These are phyloP conservation scores for Pheosia gnoma DNA, from an alignment of 2,888 invertebrate species.

Conservation along the genomic window DNA sequence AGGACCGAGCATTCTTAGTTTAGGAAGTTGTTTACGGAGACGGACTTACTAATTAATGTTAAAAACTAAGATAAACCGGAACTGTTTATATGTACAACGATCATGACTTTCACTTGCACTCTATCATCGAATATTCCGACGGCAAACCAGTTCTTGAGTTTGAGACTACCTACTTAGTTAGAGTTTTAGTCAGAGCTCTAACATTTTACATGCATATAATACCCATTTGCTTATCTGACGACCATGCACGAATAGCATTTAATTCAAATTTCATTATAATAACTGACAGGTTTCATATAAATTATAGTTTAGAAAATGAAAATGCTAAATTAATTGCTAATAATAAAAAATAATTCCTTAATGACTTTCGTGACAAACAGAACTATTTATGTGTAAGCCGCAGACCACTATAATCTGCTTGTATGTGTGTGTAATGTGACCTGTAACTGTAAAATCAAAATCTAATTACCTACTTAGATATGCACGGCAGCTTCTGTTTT, in stretches of 20 bases:
- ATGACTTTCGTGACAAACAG: slow-evolving; percentile 33
- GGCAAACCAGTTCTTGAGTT: slow-evolving; percentile 72
- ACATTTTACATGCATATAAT: slow-evolving; percentile 43
- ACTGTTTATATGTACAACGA: slow-evolving; percentile 72
- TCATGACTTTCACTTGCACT: slow-evolving; percentile 82
- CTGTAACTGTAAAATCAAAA: slow-evolving; percentile 4
- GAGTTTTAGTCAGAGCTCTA: slow-evolving; percentile 49
- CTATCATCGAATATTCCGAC: slow-evolving; percentile 76
- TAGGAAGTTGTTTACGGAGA: slow-evolving; percentile 24
- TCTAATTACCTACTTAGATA: slow-evolving; percentile 4
- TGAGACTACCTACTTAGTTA: slow-evolving; percentile 47
- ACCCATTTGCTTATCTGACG: slow-evolving; percentile 57
- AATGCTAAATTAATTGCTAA: slow-evolving; percentile 37
- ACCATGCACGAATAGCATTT: slow-evolving; percentile 50
- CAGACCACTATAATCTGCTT: slow-evolving; percentile 3
- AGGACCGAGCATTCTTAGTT: slow-evolving; percentile 8
- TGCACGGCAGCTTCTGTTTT: slow-evolving; percentile 1
- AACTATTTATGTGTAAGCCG: slow-evolving; percentile 11
- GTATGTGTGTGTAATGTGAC: background rate
- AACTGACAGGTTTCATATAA: slow-evolving; percentile 50
- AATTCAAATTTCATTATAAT: slow-evolving; percentile 54
- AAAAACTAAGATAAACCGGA: slow-evolving; percentile 72
- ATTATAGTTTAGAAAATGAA: slow-evolving; percentile 49
- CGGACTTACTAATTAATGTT: slow-evolving; percentile 58
- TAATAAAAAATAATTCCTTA: slow-evolving; percentile 35